phyloP scores from a whole-genome alignment of 2,113 vertebrate species.

The Cochlearius cochlearius region DNA sequence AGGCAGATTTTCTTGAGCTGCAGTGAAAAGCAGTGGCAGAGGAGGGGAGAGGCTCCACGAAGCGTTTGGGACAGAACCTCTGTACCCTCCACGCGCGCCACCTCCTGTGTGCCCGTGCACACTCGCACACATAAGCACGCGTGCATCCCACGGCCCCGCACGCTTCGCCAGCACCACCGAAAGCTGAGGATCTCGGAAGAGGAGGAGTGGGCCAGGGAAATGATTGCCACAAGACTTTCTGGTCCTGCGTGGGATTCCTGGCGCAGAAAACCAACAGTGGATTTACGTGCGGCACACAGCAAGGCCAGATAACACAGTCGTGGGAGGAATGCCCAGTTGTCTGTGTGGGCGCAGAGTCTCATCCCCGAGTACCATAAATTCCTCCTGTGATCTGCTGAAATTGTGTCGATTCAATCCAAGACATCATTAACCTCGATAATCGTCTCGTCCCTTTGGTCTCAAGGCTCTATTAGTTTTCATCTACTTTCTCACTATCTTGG shows the following conservation, averaged over 20 bases:
- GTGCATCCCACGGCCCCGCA: accelerated
- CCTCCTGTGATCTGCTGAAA: not conserved
- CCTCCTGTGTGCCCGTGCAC: accelerated
- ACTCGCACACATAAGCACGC: accelerated
- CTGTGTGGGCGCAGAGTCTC: not conserved
- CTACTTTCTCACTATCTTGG: not conserved
- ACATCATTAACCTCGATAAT: not conserved
- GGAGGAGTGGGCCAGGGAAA: not conserved
- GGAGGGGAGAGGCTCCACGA: not conserved
- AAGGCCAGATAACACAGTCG: not conserved
- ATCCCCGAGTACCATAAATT: constrained; percentile 16
- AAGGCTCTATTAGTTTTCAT: not conserved
- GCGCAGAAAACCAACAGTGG: not conserved
- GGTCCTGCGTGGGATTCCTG: not conserved
- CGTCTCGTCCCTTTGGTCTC: not conserved
- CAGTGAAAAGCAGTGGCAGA: not conserved
- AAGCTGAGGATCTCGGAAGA: not conserved
- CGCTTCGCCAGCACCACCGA: accelerated
- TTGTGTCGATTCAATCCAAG: not conserved
- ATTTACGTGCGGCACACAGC: not conserved
- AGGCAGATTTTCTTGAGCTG: not conserved
- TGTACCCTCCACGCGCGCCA: accelerated
- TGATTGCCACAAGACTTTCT: not conserved
- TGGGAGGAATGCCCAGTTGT: constrained; percentile 18
- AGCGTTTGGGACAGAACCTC: not conserved